Evolutionary conservation across 2,888 invertebrate genomes (phyloP), one percentile per base, ranked within the genome.

Genomic region (Dorcus parallelipipedus): DNA sequence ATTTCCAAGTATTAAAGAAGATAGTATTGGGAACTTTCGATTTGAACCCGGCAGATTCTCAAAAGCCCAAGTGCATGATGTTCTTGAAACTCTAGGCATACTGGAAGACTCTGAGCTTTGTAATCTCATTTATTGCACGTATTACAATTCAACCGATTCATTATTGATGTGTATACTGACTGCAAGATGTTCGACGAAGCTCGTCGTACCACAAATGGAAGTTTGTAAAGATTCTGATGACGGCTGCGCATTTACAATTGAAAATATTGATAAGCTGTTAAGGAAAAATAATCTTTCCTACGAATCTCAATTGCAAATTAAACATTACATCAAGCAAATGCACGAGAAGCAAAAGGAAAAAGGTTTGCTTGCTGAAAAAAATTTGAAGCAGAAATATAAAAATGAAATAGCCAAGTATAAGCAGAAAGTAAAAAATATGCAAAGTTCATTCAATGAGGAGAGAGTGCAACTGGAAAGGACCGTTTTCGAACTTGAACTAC

Each of bases 51-150:
- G 81, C 33, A 72, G 71, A 45, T 83, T 84, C 59, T 71, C 73
- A 2, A 79, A 81, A 2, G 71, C 64, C 53, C 83, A 84, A 73
- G 72, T 83, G 10, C 81, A 80, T 77, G 79, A 80, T 56, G 78
- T 84, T 57, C 71, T 84, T 17, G 72, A 75, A 63, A 70, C 73
- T 6, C 43, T 76, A 6, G 75, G 75, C 39, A 61, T 73, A 39
- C 38, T 57, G 6, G 52, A 62, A 14, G 59, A 66, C 45, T 66
- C 67, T 5, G 56, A 66, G 8, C 61, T 67, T 38, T 68, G 64
- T 7, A 60, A 57, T 41, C 63, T 59, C 39, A 61, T 74, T 40
- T 63, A 56, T 45, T 39, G 41, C 9, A 48, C 57, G 3, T 73
- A 73, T 61, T 52, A 52, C 38, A 33, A 55, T 26, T 20, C 41